Evolutionary conservation across 2,888 invertebrate genomes (phyloP).

Genomic region (Rotaria socialis): DNA sequence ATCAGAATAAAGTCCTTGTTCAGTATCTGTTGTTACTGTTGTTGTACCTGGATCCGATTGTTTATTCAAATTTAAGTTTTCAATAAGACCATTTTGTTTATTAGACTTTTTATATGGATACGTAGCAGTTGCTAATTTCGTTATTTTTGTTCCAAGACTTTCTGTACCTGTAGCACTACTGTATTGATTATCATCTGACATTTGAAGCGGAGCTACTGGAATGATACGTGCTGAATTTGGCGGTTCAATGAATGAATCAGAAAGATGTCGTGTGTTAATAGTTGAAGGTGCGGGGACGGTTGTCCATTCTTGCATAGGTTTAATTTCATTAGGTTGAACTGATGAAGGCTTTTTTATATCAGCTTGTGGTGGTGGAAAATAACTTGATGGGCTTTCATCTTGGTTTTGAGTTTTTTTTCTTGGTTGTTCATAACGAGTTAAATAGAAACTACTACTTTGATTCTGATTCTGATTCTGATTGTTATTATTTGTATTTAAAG

Average conservation of each 20-base stretch:
- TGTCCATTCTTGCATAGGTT: neutral
- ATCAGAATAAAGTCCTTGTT: neutral
- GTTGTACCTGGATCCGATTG: neutral
- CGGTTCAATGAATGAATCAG: neutral
- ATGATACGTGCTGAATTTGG: neutral
- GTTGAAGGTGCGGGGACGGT: neutral
- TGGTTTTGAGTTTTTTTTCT: neutral
- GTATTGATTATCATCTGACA: slow-evolving; percentile 28
- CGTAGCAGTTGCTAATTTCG: neutral
- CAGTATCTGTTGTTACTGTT: neutral
- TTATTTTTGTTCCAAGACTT: slow-evolving; percentile 27
- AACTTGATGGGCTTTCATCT: neutral
- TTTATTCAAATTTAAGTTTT: slow-evolving; percentile 5
- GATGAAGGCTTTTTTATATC: neutral
- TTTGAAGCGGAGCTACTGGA: neutral
- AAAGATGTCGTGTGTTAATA: neutral
- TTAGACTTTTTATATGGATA: neutral
- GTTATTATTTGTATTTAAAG: neutral
- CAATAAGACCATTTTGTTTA: neutral
- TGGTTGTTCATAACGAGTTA: neutral
- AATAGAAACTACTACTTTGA: neutral
- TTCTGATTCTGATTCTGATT: neutral
- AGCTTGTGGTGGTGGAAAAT: slow-evolving; percentile 8
- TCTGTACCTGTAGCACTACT: slow-evolving; percentile 16
- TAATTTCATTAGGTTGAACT: neutral